Evolutionary conservation across 2,113 vertebrate genomes (phyloP).

Genomic region (Cololabis saira): DNA sequence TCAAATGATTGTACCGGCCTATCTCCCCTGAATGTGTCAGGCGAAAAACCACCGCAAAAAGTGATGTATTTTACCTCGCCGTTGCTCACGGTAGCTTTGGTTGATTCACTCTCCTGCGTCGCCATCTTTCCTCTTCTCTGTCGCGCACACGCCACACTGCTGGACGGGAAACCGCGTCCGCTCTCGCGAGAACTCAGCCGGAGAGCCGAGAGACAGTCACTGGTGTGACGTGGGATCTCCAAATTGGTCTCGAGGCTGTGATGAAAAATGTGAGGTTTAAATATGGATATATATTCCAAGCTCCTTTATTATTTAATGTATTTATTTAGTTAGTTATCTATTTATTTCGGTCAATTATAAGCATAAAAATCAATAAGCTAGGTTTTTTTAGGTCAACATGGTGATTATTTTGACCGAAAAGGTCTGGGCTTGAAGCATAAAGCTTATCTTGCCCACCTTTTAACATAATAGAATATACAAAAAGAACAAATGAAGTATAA

Average conservation of each 20-base stretch:
- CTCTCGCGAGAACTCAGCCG: constrained; percentile 72
- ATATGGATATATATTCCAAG: too few relatives aligned
- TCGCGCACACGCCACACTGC: constrained; percentile 72
- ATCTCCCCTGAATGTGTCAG: neutral
- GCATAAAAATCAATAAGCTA: too few relatives aligned
- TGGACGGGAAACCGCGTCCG: constrained; percentile 44
- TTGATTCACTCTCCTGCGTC: constrained; percentile 80
- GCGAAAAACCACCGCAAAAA: neutral
- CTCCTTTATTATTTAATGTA: too few relatives aligned
- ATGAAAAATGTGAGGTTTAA: neutral
- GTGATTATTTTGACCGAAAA: too few relatives aligned
- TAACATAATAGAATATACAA: too few relatives aligned
- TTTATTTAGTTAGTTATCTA: too few relatives aligned
- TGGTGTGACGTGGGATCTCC: constrained; percentile 14
- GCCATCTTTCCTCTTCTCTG: constrained; percentile 85
- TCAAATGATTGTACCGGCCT: neutral
- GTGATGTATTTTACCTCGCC: constrained; percentile 83
- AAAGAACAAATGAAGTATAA: too few relatives aligned
- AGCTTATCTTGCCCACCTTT: too few relatives aligned
- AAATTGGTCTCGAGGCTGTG: neutral
- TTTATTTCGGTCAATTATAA: too few relatives aligned
- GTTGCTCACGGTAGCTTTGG: constrained; percentile 76
- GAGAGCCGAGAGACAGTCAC: constrained; percentile 1
- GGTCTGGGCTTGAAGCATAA: too few relatives aligned
- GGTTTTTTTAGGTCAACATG: too few relatives aligned